Evolutionary conservation across 1,140 invertebrate species (phyloP).

Genomic region (Drosophila repletoides): DNA sequence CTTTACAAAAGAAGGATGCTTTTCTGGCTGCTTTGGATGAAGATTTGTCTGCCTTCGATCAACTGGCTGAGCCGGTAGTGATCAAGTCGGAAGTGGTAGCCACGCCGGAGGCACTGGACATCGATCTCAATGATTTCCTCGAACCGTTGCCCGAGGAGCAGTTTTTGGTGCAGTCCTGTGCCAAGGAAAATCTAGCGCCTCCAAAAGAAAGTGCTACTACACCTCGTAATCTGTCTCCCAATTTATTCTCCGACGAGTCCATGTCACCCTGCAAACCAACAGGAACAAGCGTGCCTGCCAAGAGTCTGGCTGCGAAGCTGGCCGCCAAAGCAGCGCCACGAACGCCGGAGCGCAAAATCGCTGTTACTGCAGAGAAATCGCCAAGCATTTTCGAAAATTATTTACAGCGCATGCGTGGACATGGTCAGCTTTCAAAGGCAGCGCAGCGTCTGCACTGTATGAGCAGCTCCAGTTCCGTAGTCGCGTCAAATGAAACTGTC

Average conservation of each 20-base stretch:
- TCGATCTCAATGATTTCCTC: slow-evolving; percentile 66
- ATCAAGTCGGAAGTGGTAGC: background rate
- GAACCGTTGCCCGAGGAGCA: slow-evolving; percentile 68
- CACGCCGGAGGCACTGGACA: slow-evolving; percentile 33
- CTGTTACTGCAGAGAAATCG: slow-evolving; percentile 35
- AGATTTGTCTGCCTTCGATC: slow-evolving; percentile 17
- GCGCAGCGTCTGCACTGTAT: slow-evolving; percentile 43
- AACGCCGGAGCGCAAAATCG: slow-evolving; percentile 25
- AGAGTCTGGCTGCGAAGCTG: slow-evolving; percentile 55
- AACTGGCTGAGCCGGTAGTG: background rate
- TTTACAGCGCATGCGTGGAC: slow-evolving; percentile 55
- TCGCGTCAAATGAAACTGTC: background rate
- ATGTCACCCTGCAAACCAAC: slow-evolving; percentile 48
- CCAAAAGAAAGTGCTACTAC: background rate
- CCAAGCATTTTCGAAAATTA: slow-evolving; percentile 73
- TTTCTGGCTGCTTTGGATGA: slow-evolving; percentile 22
- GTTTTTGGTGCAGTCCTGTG: slow-evolving; percentile 13
- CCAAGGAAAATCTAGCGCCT: background rate
- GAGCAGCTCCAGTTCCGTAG: background rate
- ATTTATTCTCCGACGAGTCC: slow-evolving; percentile 58
- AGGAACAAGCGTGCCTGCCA: slow-evolving; percentile 1
- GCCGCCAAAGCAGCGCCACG: slow-evolving; percentile 33
- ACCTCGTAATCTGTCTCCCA: slow-evolving; percentile 43
- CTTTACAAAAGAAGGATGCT: background rate
- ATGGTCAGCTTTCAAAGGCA: slow-evolving; percentile 43